A percentile compares a stretch with the other conserved stretches of the same genome.
These are phyloP conservation scores for Paracyclopina nana DNA, from an alignment of 1,140 invertebrate species.

Conservation along the genomic window DNA sequence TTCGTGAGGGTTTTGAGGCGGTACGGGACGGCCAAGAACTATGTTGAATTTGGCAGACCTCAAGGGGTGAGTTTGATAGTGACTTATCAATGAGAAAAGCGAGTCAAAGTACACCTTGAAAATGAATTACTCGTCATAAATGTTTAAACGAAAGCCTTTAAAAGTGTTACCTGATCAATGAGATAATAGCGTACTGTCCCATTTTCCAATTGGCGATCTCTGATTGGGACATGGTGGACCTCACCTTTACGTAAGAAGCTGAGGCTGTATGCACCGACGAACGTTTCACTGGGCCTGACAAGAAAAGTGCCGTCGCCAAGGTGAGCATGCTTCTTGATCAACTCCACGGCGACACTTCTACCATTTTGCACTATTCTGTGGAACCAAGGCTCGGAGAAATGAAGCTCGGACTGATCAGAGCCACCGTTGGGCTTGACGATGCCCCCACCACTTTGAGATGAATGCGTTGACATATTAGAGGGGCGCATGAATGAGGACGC, in stretches of 20 bases:
- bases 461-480: constrained; percentile 2
- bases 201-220: constrained; percentile 41
- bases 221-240: constrained; percentile 26
- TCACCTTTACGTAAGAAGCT: constrained; percentile 50
- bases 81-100: constrained; percentile 71
- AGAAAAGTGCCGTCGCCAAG: constrained; percentile 87
- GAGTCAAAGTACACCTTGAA: constrained; percentile 80
- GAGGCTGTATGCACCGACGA: constrained; percentile 84
- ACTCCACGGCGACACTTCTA: constrained; percentile 47
- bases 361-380: constrained; percentile 64
- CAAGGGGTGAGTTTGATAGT: constrained; percentile 67
- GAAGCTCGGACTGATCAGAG: constrained; percentile 40
- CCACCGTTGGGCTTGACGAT: no score
- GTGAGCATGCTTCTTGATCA: constrained; percentile 55
- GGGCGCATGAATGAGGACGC: constrained; percentile 12
- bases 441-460: neutral
- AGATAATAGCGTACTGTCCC: constrained; percentile 76
- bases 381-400: constrained; percentile 90
- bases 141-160: no score
- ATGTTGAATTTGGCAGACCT: constrained; percentile 59
- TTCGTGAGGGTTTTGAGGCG: constrained; percentile 82
- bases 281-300: constrained; percentile 57
- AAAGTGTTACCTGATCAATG: constrained; percentile 65
- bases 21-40: constrained; percentile 67
- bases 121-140: no score